Evolutionary conservation across 2,797 vertebrate species (phyloP).

Genomic region (Acrossocheilus wenchowensis): DNA sequence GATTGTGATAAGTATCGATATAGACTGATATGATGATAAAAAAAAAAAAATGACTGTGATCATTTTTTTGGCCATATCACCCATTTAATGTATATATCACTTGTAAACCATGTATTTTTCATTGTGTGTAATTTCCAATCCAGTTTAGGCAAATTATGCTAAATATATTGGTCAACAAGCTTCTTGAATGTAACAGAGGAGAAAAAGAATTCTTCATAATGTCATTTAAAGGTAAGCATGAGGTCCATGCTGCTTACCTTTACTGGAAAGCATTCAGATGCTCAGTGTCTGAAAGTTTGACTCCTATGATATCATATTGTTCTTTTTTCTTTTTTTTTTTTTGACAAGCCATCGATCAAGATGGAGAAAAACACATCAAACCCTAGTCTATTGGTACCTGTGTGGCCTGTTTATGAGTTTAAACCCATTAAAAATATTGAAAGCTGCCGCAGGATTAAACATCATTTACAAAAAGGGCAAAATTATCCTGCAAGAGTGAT

Average conservation of each 20-base stretch:
- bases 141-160: neutral
- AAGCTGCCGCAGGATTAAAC: conserved; percentile 73
- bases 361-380: conserved; percentile 76
- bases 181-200: neutral
- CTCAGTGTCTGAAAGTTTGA: neutral
- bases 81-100: neutral
- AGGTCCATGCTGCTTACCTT: neutral
- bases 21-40: no score
- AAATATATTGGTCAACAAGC: neutral
- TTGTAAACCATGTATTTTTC: neutral
- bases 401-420: conserved; percentile 53
- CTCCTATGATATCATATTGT: conserved; percentile 84
- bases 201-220: neutral
- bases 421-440: conserved; percentile 77
- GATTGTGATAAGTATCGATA: no score
- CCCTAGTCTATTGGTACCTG: conserved; percentile 67
- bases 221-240: neutral
- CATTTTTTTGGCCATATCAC: no score
- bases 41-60: no score
- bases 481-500: conserved; percentile 89
- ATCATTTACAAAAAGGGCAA: conserved; percentile 86
- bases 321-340: conserved; percentile 66
- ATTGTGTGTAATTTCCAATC: neutral
- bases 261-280: neutral
- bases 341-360: conserved; percentile 90